These are phyloP conservation scores for Calliphora vicina DNA, from an alignment of 1,140 invertebrate genomes.

Conservation along the genomic window DNA sequence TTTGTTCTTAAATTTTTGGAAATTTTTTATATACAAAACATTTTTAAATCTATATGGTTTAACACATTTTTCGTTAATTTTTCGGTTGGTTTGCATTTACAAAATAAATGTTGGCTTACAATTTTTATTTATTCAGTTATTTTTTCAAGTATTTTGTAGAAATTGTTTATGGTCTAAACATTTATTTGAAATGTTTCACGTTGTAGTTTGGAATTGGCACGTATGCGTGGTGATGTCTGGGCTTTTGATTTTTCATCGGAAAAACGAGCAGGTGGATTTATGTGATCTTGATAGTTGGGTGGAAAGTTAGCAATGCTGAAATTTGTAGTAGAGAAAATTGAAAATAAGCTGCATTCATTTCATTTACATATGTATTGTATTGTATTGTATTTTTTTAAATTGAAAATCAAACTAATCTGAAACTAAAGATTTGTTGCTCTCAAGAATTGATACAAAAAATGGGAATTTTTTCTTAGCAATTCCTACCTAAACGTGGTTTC, in stretches of 20 bases:
- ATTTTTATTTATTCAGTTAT: neutral
- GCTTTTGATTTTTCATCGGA: slow-evolving; percentile 70
- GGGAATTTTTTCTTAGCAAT: slow-evolving; percentile 29
- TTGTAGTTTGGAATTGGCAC: slow-evolving; percentile 67
- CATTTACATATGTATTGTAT: too few species aligned
- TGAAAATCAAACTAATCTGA: too few species aligned
- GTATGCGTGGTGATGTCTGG: slow-evolving; percentile 61
- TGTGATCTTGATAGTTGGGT: slow-evolving; percentile 75
- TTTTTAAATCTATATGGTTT: neutral
- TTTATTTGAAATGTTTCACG: slow-evolving; percentile 76
- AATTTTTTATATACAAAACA: neutral
- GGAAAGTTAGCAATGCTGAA: slow-evolving; percentile 76
- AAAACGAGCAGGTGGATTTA: slow-evolving; percentile 77
- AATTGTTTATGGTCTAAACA: slow-evolving; percentile 63
- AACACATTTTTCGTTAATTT: neutral
- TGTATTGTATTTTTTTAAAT: too few species aligned
- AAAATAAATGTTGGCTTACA: neutral
- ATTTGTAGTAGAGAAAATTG: too few species aligned
- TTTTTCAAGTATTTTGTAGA: neutral
- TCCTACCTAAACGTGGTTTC: slow-evolving; percentile 79
- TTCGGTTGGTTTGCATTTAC: neutral
- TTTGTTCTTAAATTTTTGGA: neutral
- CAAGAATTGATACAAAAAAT: too few species aligned
- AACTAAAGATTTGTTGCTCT: too few species aligned
- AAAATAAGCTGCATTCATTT: too few species aligned